phyloP scores from a whole-genome alignment of 2,797 vertebrate species.

The Zenarchopterus dispar region DNA sequence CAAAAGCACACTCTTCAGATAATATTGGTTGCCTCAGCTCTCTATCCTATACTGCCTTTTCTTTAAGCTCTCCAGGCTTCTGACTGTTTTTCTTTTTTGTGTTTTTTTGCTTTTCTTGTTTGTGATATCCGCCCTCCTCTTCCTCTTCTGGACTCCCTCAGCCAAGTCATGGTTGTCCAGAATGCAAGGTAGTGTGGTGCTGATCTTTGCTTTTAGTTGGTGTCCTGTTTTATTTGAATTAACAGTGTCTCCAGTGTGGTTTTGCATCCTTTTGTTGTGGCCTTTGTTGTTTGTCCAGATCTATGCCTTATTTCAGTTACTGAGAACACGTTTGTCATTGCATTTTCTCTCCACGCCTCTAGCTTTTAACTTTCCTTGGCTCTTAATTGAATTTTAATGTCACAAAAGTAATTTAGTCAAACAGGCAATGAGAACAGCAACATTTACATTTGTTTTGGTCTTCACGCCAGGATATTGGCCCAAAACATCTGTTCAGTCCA shows the following conservation, averaged over 20 bases:
- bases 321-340: constrained; percentile 49
- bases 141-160: constrained; percentile 89
- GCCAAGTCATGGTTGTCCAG: constrained; percentile 99
- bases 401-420: constrained; percentile 38
- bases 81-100: constrained; percentile 75
- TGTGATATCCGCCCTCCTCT: constrained; percentile 85
- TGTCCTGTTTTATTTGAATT: constrained; percentile 57
- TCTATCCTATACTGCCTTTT: constrained; percentile 69
- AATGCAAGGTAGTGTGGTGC: constrained; percentile 97
- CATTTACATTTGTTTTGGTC: constrained; percentile 29
- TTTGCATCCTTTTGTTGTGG: constrained; percentile 69
- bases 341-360: constrained; percentile 58
- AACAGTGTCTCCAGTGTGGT: constrained; percentile 54
- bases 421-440: constrained; percentile 9
- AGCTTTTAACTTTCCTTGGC: constrained; percentile 38
- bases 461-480: constrained; percentile 23
- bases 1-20: constrained; percentile 39
- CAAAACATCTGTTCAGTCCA: constrained; percentile 49
- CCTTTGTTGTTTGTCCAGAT: constrained; percentile 69
- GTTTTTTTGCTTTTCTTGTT: constrained; percentile 80
- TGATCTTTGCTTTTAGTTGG: constrained; percentile 78
- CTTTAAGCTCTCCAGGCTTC: constrained; percentile 74
- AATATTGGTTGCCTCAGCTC: constrained; percentile 72
- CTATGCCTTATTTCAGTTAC: constrained; percentile 49
- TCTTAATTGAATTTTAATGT: constrained; percentile 38